phyloP scores from a whole-genome alignment of 2,113 vertebrate genomes.

The Eretmochelys imbricata region DNA sequence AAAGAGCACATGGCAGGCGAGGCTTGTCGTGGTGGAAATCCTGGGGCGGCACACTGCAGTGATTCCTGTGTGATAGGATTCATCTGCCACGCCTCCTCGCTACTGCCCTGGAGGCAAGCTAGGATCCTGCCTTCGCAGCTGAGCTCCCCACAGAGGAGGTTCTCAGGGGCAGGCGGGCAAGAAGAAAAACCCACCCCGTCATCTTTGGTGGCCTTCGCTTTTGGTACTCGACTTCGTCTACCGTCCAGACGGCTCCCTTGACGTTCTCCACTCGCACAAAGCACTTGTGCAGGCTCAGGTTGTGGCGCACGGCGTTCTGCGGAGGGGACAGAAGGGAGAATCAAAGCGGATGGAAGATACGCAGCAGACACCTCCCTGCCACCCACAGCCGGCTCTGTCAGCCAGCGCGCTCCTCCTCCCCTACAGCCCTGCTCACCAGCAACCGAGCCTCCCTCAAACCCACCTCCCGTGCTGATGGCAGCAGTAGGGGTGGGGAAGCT shows the following conservation, averaged over 20 bases:
- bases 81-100: not conserved
- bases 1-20: not conserved
- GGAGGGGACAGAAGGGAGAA: not conserved
- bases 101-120: not conserved
- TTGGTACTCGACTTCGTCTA: slow-evolving; percentile 99
- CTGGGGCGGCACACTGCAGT: not conserved
- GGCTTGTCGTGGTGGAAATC: not conserved
- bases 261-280: slow-evolving; percentile 99
- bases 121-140: not conserved
- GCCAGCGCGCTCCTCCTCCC: not conserved
- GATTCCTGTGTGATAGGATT: not conserved
- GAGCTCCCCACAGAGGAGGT: not conserved
- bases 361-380: fast-evolving
- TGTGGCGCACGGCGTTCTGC: slow-evolving; percentile 98
- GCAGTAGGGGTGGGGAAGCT: too few relatives aligned
- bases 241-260: slow-evolving; percentile 98
- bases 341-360: fast-evolving
- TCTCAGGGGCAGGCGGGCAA: not conserved
- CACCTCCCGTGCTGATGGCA: not conserved
- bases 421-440: not conserved
- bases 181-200: slow-evolving; percentile 87
- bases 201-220: slow-evolving; percentile 99
- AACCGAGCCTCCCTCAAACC: not conserved
- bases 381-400: fast-evolving
- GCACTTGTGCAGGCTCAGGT: slow-evolving; percentile 99